Conservation (phyloP, 2,888 invertebrate species). For the Dione juno region DNA sequence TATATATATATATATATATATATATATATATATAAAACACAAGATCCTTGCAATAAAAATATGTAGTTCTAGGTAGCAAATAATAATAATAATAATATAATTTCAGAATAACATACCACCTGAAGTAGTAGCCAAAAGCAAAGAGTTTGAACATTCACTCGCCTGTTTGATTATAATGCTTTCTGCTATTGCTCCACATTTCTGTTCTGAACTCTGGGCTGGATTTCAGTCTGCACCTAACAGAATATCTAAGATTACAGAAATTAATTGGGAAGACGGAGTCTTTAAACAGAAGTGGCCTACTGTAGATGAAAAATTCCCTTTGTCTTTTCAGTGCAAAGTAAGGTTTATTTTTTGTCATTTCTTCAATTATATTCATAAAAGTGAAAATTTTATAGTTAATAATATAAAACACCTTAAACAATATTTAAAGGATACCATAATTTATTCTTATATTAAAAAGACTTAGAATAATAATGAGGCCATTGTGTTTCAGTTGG, state of each 20-base stretch:
- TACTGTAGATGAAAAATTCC: conserved; percentile 86
- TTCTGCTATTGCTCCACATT: conserved; percentile 95
- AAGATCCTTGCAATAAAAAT: too few relatives aligned
- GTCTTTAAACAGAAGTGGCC: conserved; percentile 92
- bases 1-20: too few relatives aligned
- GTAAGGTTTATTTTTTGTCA: conserved; percentile 65
- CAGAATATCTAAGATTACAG: conserved; percentile 73
- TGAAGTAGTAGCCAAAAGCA: conserved; percentile 85
- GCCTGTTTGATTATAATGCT: conserved; percentile 92
- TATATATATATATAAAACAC: too few relatives aligned
- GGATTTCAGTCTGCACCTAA: conserved; percentile 87
- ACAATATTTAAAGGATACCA: too few relatives aligned
- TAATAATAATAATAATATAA: background rate
- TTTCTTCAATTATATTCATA: background rate
- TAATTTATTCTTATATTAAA: too few relatives aligned
- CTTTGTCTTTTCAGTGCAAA: conserved; percentile 86
- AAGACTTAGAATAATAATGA: too few relatives aligned
- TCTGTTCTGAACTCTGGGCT: conserved; percentile 95
- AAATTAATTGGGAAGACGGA: conserved; percentile 86
- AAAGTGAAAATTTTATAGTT: background rate
- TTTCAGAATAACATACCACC: conserved; percentile 84
- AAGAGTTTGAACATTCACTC: conserved; percentile 90
- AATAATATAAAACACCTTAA: too few relatives aligned
- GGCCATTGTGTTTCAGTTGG: too few relatives aligned
- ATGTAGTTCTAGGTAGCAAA: too few relatives aligned